Conservation (phyloP, 2,888 invertebrate species). For the Eurytoma adleriae region DNA sequence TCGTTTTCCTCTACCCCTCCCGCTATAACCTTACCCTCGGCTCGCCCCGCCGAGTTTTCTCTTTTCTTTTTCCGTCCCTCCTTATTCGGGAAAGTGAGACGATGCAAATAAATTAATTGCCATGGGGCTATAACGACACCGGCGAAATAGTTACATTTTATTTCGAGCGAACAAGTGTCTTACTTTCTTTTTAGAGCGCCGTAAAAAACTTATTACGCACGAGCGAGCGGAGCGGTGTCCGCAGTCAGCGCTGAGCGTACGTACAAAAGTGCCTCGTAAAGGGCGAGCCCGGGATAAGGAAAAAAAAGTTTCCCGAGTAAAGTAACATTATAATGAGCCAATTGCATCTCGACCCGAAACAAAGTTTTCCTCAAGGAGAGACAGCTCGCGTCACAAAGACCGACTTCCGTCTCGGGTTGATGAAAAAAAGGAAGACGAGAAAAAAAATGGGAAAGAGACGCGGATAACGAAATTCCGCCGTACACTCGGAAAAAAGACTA, state of each 20-base stretch:
- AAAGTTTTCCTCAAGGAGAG: constrained; percentile 21
- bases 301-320: constrained; percentile 20
- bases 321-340: constrained; percentile 51
- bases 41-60: no score
- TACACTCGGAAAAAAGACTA: constrained; percentile 8
- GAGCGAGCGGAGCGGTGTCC: not conserved
- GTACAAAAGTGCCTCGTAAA: constrained; percentile 34
- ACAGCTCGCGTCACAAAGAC: constrained; percentile 8
- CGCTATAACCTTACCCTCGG: no score
- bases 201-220: constrained; percentile 34
- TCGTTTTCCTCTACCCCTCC: not conserved
- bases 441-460: constrained; percentile 19
- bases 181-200: constrained; percentile 33
- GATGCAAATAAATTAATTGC: constrained; percentile 22
- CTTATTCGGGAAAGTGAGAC: not conserved
- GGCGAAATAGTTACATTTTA: constrained; percentile 34
- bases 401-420: no score
- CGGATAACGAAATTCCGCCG: constrained; percentile 15
- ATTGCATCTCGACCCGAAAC: constrained; percentile 37
- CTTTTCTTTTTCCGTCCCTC: not conserved
- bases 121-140: not conserved
- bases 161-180: constrained; percentile 40
- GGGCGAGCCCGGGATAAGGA: not conserved
- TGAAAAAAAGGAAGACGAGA: no score
- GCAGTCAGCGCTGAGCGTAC: constrained; percentile 19